A percentile compares a stretch with the other conserved stretches of the same genome.
Evolutionary conservation across 1,140 invertebrate genomes (phyloP).

Genomic region (Vollenhovia emeryi): DNA sequence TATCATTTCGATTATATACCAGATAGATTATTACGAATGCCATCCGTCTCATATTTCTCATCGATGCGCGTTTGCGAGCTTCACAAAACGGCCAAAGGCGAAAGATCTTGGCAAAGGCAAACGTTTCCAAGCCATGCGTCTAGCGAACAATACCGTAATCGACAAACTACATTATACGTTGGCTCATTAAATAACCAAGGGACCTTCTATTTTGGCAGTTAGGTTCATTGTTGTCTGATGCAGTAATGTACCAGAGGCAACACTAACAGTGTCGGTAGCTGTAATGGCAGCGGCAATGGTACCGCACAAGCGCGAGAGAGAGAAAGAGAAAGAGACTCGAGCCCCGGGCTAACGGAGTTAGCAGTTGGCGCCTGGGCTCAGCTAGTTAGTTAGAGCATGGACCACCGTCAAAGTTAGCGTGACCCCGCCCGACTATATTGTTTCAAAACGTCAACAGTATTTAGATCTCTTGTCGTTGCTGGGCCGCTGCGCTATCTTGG

Average conservation of each 20-base stretch:
- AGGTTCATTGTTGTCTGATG: constrained; percentile 68
- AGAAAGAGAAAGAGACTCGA: constrained; percentile 28
- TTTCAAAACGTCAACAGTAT: constrained; percentile 79
- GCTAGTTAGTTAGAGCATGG: constrained; percentile 79
- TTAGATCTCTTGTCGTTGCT: constrained; percentile 70
- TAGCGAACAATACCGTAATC: constrained; percentile 73
- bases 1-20: background rate
- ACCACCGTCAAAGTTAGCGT: constrained; percentile 78
- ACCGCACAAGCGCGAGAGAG: background rate
- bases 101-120: constrained; percentile 65
- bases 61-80: constrained; percentile 13
- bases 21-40: too few relatives aligned
- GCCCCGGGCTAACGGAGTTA: constrained; percentile 77
- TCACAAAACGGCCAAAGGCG: constrained; percentile 55
- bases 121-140: constrained; percentile 38
- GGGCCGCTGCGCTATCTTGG: constrained; percentile 41
- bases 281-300: background rate
- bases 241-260: constrained; percentile 2
- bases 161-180: constrained; percentile 75
- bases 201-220: constrained; percentile 75
- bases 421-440: constrained; percentile 73
- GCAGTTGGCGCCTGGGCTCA: constrained; percentile 73
- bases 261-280: constrained; percentile 29
- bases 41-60: background rate
- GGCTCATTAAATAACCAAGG: constrained; percentile 77